Base-by-base conservation (phyloP, 2,797 vertebrate species). In the Anolis apletophallus region DNA sequence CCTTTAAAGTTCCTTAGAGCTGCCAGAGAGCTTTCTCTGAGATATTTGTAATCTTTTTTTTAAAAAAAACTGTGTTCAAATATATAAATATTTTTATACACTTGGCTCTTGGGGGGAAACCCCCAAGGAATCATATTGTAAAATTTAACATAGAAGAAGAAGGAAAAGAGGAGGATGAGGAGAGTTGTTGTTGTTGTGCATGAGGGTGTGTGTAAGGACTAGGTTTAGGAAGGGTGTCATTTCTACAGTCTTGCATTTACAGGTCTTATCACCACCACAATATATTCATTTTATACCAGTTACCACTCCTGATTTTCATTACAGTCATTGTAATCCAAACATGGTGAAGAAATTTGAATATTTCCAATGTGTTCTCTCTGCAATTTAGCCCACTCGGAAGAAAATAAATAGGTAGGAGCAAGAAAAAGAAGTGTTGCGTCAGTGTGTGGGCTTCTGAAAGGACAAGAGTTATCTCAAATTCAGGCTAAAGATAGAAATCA, bases 1-100 rank as follows among this genome's bases (percentile, higher is more conserved):
- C 95, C 95, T 96, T 96, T 96, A 95, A 95, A 95, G 91, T 95
- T 96, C 83, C 5, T 96, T 96, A 95, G 94, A 95, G 89, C 94
- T 95, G 95, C 94, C 95, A 96, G 69, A 79, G 74, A 87, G 88
- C 83, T 95, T 96, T 95, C 94, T 92, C 93, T 94, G 89, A 96
- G 95, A 95, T 95, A 95, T 94, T 96, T 96, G 77, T 96, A 90
- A 83, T 88, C 91, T 95, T 93, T 92, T 72, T 69, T 23, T 34
- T 59, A 26, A 9, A 64, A n/a, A 67, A 67, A 69, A 10, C 92
- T 88, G 86, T 93, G 88, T 88, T 85, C 84, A 87, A 96, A 95
- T 93, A 93, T 93, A 94, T 86, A 95, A 96, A 94, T 90, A 94
- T 90, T 95, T 91, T 95, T 95, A 93, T 95, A 95, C 91, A 93